Percentiles rank a stretch among this genome's conserved stretches.
Evolutionary conservation across 2,797 vertebrate species (phyloP).

Genomic region (Pangasius larnaudii): DNA sequence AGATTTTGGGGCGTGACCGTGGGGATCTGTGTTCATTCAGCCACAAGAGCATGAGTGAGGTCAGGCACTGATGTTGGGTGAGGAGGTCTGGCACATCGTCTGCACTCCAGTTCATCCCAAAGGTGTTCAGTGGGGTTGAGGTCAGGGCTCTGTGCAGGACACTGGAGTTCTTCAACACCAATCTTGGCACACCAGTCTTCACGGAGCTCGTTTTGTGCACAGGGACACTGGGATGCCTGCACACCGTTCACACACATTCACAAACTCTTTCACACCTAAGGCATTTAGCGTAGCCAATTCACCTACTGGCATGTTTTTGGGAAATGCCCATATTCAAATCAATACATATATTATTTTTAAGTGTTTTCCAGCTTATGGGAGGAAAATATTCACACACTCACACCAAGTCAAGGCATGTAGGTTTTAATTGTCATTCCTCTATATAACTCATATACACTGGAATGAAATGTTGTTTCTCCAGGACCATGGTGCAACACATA

Average conservation of each 20-base stretch:
- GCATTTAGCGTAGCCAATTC: background rate
- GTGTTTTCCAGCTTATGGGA: background rate
- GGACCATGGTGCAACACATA: slow-evolving; percentile 1
- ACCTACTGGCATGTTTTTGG: background rate
- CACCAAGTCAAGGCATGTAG: background rate
- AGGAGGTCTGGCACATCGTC: too few species aligned
- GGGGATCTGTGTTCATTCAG: background rate
- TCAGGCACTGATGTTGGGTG: too few species aligned
- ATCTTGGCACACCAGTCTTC: background rate
- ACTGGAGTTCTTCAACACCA: background rate
- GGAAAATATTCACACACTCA: background rate
- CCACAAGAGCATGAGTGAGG: too few species aligned
- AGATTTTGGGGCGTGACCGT: background rate
- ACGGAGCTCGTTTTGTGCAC: background rate
- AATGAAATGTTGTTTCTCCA: background rate
- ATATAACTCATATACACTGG: background rate
- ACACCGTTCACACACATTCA: background rate
- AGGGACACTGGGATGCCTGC: too few species aligned
- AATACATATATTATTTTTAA: background rate
- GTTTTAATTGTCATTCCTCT: background rate
- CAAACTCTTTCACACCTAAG: background rate
- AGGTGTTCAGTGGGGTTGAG: background rate
- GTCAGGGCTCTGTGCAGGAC: background rate
- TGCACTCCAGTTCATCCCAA: background rate
- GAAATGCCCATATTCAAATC: background rate